phyloP scores from a whole-genome alignment of 2,797 vertebrate species.

The Chaetodon trifasciatus region DNA sequence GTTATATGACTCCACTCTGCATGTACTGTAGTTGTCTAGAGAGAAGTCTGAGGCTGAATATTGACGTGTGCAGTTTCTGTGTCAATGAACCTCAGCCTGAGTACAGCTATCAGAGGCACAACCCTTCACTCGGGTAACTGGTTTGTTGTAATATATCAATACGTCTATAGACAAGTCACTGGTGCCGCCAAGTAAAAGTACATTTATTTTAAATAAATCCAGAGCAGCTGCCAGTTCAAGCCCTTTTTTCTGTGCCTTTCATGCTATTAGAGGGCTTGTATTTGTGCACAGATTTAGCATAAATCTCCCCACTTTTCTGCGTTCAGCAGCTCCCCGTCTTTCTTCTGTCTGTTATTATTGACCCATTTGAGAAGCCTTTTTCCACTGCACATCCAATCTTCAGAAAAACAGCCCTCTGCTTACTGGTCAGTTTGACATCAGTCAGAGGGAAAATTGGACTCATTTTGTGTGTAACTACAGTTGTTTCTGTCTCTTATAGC shows the following conservation, averaged over 20 bases:
- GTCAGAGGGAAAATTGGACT: not conserved
- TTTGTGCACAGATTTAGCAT: not conserved
- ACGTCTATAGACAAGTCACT: not conserved
- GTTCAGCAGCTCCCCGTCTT: not conserved
- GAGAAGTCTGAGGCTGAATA: not conserved
- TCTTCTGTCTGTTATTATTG: not conserved
- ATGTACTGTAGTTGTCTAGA: not conserved
- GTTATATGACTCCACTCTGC: not conserved
- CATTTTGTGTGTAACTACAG: not conserved
- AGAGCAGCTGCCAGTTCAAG: not conserved
- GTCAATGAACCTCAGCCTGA: not conserved
- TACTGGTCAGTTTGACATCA: not conserved
- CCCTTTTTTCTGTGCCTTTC: not conserved
- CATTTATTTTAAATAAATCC: not conserved
- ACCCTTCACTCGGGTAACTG: not conserved
- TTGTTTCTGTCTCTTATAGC: slow-evolving; percentile 74
- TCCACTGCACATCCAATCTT: not conserved
- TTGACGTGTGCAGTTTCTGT: slow-evolving; percentile 1
- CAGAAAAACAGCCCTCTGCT: not conserved
- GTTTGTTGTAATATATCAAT: not conserved
- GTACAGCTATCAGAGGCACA: not conserved
- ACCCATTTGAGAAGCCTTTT: not conserved
- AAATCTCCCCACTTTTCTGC: not conserved
- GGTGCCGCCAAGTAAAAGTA: not conserved
- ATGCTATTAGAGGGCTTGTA: not conserved